Evolutionary conservation across 2,113 vertebrate species (phyloP), one percentile per base, ranked within the genome.

Genomic region (Hydropotes inermis): DNA sequence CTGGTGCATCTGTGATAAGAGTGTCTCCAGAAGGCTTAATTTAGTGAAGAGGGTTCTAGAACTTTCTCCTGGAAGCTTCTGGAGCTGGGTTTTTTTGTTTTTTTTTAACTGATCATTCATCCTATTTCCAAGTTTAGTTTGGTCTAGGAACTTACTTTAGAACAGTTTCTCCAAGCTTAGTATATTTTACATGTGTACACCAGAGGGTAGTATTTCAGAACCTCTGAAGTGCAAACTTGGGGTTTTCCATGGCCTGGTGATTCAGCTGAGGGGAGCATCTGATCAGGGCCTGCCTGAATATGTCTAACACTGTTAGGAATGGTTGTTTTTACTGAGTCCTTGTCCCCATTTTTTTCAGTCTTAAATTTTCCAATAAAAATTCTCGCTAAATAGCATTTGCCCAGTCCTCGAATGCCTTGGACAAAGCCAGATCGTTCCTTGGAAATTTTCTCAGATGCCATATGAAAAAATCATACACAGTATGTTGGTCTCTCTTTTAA

Each of bases 311-410:
- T 43, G 6, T 92, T 89, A 82, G 45, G 33, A 86, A 58, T 39
- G 57, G 50, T n/a, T 47, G 4, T 89, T 84, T 96, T 96, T 57
- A 79, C 57, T 43, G 45, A 61, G 57, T 85, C 45, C 74, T 86
- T 95, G 55, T 83, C 81, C 76, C 14, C 13, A 70, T 67, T 55
- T 50, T 78, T 93, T 95, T 25, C 67, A 94, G 1, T 47, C 87
- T 52, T 57, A 67, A 57, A 79, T 95, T 88, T 95, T 78, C 90
- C 83, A 52, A 39, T 87, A 58, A 47, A 95, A 90, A 25, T 90
- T 87, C 54, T 95, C 33, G 61, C n/a, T 64, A n/a, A 91, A 7
- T 54, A 93, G 39, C 60, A 87, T 74, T 93, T 92, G 45, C 55
- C 70, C 39, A 17, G 19, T 93, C 14, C 43, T 30, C n/a, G 15